Base-by-base conservation (phyloP, 2,113 vertebrate genomes). In the Myiagra hebetior region DNA sequence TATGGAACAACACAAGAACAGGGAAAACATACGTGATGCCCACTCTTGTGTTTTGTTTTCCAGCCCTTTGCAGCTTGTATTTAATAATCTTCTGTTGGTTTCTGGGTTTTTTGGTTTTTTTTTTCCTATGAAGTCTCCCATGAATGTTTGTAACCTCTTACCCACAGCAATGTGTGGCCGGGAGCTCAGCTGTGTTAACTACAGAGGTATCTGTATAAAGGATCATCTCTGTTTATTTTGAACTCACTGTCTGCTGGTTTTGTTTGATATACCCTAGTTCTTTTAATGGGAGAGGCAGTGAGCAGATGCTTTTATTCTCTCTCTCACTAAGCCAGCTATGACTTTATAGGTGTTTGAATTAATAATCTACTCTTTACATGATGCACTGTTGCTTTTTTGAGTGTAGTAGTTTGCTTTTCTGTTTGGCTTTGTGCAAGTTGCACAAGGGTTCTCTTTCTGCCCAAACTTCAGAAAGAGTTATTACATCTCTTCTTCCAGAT, bases 401-500 rank as follows among this genome's bases (percentile, higher is more conserved):
- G 9, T 73, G 22, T 62, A 41, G 28, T 31, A 69, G 37, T 65
- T 88, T 77, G 41, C 46, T 88, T 81, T 91, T 57, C 24, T 79
- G 5, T 77, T 60, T 56, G 22, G 26, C 27, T 84, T 88, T 50
- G 30, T 87, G 57, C 60, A 78, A 13, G 7, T 60, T 70, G 44
- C 33, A 86, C 13, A 72, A 35, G 27, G 49, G 23, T 68, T 90
- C 50, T 89, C 10, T 35, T 55, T 59, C 31, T 74, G 46, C 28
- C 70, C 30, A 57, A 46, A 10, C 44, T 72, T 93, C 10, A 83
- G 59, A 33, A 91, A 18, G 74, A 67, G 9, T 52, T 33, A 65
- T 20, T 87, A 5, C 91, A 31, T 91, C 15, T 12, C 93, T 91
- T 97, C 26, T 97, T 98, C 64, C 94, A 98, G 98, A 97, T 97